Evolutionary conservation across 2,797 vertebrate genomes (phyloP).

Genomic region (Enteromius mattozi): DNA sequence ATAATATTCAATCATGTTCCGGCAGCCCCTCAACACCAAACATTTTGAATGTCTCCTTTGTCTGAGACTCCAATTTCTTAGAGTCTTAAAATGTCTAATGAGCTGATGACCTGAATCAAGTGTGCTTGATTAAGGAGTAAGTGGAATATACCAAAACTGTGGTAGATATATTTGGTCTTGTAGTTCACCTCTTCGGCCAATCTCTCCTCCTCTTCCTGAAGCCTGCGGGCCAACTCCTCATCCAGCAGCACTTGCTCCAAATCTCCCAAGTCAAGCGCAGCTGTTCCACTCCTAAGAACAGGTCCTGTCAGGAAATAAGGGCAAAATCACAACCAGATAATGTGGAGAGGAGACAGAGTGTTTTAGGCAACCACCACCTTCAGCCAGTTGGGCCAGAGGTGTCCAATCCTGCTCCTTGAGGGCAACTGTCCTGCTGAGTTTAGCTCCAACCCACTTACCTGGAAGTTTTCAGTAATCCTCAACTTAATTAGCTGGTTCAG

Average conservation of each 20-base stretch:
- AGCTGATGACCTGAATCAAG: neutral
- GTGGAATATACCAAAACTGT: neutral
- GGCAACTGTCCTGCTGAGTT: neutral
- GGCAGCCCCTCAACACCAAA: neutral
- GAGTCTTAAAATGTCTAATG: neutral
- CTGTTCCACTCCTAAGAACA: constrained; percentile 38
- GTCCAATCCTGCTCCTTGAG: neutral
- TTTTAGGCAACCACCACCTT: constrained; percentile 43
- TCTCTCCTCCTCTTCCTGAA: constrained; percentile 78
- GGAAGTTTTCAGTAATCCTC: neutral
- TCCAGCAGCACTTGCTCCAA: constrained; percentile 78
- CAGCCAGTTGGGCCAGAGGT: neutral
- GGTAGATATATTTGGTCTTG: neutral
- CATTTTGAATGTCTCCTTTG: neutral
- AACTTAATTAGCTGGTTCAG: neutral
- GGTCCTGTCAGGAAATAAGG: constrained; percentile 56
- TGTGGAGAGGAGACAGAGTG: neutral
- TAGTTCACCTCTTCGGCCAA: constrained; percentile 62
- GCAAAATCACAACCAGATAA: neutral
- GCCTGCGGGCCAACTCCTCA: constrained; percentile 77
- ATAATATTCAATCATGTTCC: neutral
- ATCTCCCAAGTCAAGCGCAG: constrained; percentile 71
- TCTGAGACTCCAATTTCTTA: neutral
- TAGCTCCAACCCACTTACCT: neutral
- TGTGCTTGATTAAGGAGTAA: neutral